Conservation (phyloP, 2,888 invertebrate genomes). For the Peribatodes rhomboidaria region DNA sequence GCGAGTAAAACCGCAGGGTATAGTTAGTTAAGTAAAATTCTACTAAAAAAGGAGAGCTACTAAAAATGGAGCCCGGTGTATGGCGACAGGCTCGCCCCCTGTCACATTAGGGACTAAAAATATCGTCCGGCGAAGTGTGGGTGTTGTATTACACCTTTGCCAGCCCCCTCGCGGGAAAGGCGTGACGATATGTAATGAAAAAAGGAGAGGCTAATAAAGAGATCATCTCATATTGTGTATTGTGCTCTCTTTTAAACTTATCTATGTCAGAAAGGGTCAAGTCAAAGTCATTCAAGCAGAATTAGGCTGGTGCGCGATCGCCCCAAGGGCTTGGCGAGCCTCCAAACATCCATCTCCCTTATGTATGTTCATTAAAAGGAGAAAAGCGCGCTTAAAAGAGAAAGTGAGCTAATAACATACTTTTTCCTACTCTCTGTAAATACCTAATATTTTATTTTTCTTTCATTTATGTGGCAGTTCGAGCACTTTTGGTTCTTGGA, state of each 20-base stretch:
- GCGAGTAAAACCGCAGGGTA: no score
- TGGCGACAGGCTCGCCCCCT: no score
- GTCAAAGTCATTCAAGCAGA: slow-evolving; percentile 54
- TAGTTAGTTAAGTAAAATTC: no score
- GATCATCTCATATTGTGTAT: not conserved
- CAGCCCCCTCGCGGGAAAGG: no score
- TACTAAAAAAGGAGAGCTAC: no score
- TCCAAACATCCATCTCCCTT: slow-evolving; percentile 47
- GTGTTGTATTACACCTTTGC: no score
- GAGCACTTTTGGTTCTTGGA: slow-evolving; percentile 4
- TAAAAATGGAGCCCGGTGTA: no score
- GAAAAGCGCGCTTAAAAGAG: slow-evolving; percentile 26
- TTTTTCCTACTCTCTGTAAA: slow-evolving; percentile 23
- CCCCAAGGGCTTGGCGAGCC: slow-evolving; percentile 47
- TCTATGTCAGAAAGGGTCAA: slow-evolving; percentile 4
- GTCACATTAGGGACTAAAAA: no score
- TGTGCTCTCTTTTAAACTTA: not conserved
- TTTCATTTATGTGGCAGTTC: slow-evolving; percentile 6
- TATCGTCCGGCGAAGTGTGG: no score
- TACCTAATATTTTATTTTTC: slow-evolving; percentile 27
- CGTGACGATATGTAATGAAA: no score
- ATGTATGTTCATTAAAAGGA: slow-evolving; percentile 37
- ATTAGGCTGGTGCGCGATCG: slow-evolving; percentile 45
- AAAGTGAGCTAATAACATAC: slow-evolving; percentile 31
- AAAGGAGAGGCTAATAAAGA: no score